A percentile compares a stretch with the other conserved stretches of the same genome.
Conservation (phyloP, 2,797 vertebrate species). For the Lepilemur ruficaudatus region DNA sequence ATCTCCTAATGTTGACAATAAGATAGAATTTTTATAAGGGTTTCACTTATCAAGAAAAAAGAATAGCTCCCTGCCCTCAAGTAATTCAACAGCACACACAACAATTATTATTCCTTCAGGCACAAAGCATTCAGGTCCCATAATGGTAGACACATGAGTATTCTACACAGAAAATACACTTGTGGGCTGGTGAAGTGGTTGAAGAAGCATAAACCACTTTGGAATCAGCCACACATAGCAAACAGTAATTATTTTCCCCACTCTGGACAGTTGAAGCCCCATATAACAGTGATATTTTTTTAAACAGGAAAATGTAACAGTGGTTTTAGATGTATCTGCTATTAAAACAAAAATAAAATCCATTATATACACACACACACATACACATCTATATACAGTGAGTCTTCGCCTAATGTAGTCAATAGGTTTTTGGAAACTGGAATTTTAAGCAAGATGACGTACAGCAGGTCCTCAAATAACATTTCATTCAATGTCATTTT, state of each 20-base stretch:
- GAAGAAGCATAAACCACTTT: background rate
- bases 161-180: background rate
- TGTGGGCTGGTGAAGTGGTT: background rate
- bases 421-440: background rate
- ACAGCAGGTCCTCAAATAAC: background rate
- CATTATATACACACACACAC: background rate
- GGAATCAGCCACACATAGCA: background rate
- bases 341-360: background rate
- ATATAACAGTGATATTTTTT: background rate
- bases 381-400: background rate
- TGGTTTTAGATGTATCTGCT: background rate
- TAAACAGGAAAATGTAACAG: background rate
- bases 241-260: background rate
- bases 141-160: background rate
- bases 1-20: constrained; percentile 25
- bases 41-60: background rate
- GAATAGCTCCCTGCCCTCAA: background rate
- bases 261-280: background rate
- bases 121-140: background rate
- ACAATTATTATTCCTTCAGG: background rate
- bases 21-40: constrained; percentile 41
- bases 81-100: background rate
- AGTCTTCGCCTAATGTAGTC: background rate
- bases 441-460: background rate
- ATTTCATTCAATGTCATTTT: background rate